These are phyloP conservation scores for Subanguina moxae DNA, from an alignment of 1,140 invertebrate species.

Conservation along the genomic window DNA sequence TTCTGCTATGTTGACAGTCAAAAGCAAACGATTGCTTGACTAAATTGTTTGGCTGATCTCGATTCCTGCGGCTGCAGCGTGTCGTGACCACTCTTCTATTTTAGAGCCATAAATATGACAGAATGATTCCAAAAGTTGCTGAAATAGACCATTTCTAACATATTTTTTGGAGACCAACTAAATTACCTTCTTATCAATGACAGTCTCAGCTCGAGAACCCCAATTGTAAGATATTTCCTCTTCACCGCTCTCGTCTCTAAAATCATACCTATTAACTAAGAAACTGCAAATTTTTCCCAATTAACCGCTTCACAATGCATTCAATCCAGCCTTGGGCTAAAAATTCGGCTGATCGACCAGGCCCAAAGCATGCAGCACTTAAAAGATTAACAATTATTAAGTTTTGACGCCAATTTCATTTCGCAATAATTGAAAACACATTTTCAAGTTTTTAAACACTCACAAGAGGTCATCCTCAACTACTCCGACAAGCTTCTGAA, in stretches of 20 bases:
- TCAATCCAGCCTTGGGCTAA: conserved; percentile 1
- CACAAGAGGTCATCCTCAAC: neutral
- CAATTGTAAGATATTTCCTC: neutral
- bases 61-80: conserved; percentile 1
- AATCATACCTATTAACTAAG: too few species aligned
- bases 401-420: too few species aligned
- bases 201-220: neutral
- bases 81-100: neutral
- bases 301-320: neutral
- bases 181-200: conserved; percentile 8
- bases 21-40: too few species aligned
- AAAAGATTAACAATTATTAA: neutral
- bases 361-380: conserved; percentile 1
- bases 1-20: too few species aligned
- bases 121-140: conserved; percentile 15
- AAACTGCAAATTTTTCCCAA: too few species aligned
- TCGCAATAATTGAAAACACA: neutral
- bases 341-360: conserved; percentile 2
- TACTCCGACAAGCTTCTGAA: neutral
- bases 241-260: neutral
- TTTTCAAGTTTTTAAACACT: neutral
- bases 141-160: neutral
- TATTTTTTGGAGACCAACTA: neutral
- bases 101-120: conserved; percentile 12
- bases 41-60: neutral